phyloP scores from a whole-genome alignment of 1,140 invertebrate species.

The Bombus superbus region DNA sequence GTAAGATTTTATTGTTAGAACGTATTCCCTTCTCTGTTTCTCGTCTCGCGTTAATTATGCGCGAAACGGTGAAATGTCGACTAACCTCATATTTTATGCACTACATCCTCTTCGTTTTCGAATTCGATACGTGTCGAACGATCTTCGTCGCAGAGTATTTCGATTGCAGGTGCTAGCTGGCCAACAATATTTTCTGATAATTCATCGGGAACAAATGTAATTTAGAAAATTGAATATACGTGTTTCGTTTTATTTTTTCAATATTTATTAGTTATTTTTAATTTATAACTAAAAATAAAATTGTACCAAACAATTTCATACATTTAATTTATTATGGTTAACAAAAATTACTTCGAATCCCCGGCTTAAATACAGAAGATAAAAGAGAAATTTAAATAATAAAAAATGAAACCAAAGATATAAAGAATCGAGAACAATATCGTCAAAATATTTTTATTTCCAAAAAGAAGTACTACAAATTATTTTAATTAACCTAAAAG shows the following conservation, averaged over 20 bases:
- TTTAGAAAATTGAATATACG: not conserved
- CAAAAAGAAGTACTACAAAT: too few species aligned
- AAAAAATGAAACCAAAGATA: too few species aligned
- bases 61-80: slow-evolving; percentile 3
- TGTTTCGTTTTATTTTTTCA: not conserved
- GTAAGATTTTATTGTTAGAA: not conserved
- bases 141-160: not conserved
- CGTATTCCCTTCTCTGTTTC: not conserved
- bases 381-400: too few species aligned
- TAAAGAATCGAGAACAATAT: too few species aligned
- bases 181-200: not conserved
- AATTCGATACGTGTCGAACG: not conserved
- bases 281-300: not conserved
- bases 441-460: too few species aligned
- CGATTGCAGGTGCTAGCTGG: not conserved
- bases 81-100: slow-evolving; percentile 18
- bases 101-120: slow-evolving; percentile 21
- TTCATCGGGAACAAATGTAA: not conserved
- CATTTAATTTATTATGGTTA: too few species aligned
- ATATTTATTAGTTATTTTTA: not conserved
- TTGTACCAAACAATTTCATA: not conserved
- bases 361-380: too few species aligned
- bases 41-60: slow-evolving; percentile 27
- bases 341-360: too few species aligned
- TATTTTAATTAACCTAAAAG: too few species aligned